Conservation (phyloP, 2,888 invertebrate species). For the Diplazon laetatorius region DNA sequence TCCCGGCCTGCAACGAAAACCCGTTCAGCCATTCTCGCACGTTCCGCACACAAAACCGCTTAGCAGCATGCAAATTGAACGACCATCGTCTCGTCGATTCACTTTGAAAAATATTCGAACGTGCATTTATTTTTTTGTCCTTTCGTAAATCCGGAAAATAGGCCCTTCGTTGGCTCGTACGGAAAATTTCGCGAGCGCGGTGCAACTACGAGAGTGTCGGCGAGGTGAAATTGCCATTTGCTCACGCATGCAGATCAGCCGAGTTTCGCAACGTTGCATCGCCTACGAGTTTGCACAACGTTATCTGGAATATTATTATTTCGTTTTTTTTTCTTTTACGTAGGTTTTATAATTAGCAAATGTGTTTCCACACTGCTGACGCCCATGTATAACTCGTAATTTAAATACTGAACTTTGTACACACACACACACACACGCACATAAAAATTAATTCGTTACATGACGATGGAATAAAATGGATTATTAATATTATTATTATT, state of each 20-base stretch:
- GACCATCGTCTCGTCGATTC: constrained; percentile 29
- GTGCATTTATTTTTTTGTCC: constrained; percentile 1
- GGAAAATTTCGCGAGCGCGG: neutral
- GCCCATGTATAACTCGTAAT: neutral
- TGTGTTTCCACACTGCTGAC: neutral
- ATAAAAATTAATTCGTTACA: too few species aligned
- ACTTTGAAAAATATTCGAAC: constrained; percentile 12
- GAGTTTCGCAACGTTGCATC: constrained; percentile 6
- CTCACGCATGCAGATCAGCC: constrained; percentile 2
- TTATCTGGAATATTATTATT: constrained; percentile 8
- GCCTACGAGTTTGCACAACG: neutral
- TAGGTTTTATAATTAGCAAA: constrained; percentile 5
- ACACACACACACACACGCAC: too few species aligned
- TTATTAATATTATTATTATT: too few species aligned
- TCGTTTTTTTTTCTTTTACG: too few species aligned
- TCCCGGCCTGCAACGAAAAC: constrained; percentile 24
- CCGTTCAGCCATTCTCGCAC: constrained; percentile 56
- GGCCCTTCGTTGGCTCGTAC: neutral
- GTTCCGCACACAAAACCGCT: constrained; percentile 51
- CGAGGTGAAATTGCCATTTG: neutral
- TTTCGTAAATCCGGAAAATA: constrained; percentile 1
- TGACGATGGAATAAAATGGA: too few species aligned
- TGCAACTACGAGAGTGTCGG: neutral
- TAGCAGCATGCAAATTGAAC: constrained; percentile 45
- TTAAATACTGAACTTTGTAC: neutral